phyloP scores from a whole-genome alignment of 2,888 invertebrate species.

The Pollenia angustigena region DNA sequence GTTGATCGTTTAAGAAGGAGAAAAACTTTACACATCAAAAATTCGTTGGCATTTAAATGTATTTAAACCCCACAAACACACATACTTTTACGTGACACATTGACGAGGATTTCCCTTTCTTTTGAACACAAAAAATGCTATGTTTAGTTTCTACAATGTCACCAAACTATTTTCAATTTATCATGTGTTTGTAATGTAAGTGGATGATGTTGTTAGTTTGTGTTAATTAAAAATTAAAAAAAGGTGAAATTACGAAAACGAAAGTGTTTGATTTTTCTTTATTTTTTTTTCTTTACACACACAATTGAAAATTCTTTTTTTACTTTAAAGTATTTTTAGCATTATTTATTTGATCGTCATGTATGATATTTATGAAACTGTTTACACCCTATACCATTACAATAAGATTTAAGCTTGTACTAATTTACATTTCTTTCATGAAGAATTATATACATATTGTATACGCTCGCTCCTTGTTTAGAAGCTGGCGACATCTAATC shows the following conservation, averaged over 20 bases:
- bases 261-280: conserved; percentile 49
- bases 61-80: neutral
- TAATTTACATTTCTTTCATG: too few species aligned
- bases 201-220: neutral
- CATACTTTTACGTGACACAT: neutral
- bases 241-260: conserved; percentile 20
- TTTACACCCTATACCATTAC: neutral
- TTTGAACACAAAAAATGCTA: conserved; percentile 9
- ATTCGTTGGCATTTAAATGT: conserved; percentile 28
- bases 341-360: conserved; percentile 38
- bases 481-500: too few species aligned
- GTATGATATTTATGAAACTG: neutral
- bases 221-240: conserved; percentile 30
- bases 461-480: too few species aligned
- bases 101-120: conserved; percentile 51
- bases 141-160: conserved; percentile 23
- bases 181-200: neutral
- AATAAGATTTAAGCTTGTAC: too few species aligned
- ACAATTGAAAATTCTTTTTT: conserved; percentile 27
- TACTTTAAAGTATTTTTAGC: neutral
- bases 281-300: neutral
- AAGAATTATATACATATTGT: too few species aligned
- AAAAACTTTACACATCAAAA: neutral
- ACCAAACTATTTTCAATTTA: neutral
- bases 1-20: neutral